Base-by-base conservation (phyloP, 1,140 invertebrate genomes). In the Elymnias hypermnestra region DNA sequence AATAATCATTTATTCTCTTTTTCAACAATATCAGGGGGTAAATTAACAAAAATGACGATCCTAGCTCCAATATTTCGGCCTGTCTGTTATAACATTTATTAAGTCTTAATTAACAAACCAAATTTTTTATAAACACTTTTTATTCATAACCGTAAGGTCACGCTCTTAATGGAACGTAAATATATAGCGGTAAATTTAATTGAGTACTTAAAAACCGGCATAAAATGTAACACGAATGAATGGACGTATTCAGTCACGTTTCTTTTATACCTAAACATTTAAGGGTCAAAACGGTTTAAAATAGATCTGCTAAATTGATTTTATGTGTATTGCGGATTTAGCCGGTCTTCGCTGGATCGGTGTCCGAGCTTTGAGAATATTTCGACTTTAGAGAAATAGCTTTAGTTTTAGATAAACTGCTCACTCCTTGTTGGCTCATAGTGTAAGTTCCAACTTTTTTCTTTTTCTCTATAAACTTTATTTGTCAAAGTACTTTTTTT, bases 261-360 rank as follows among this genome's bases (percentile, higher is more conserved):
- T 47, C 45, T 48, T 55, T 53, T 53, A 47, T 52, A 41, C 19
- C 38, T 51, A 41, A 33, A 51, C 45, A 41, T 64, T 21, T 51
- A 67, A 70, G 58, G 76, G 72, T 72, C 70, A 64, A 59, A 67
- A 56, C 62, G 65, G 68, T 62, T 72, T 62, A 70, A 67, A 68
- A 58, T 76, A 69, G 79, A 70, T 83, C 77, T 74, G 59, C 52
- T 62, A 81, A 83, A 83, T 81, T 83, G 77, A 79, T 81, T 83
- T 83, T 79, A 83, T 77, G 70, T 83, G 79, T 83, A 81, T 76
- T 72, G 71, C 61, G 57, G 65, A 69, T 74, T 71, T 33, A 69
- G 65, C 46, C 51, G 53, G 42, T 42, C 60, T 46, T 44, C 60
- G 52, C 51, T 64, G 49, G 63, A 58, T 55, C 61, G 47, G 45